Conservation (phyloP, 2,113 vertebrate genomes). For the Etia nguti region DNA sequence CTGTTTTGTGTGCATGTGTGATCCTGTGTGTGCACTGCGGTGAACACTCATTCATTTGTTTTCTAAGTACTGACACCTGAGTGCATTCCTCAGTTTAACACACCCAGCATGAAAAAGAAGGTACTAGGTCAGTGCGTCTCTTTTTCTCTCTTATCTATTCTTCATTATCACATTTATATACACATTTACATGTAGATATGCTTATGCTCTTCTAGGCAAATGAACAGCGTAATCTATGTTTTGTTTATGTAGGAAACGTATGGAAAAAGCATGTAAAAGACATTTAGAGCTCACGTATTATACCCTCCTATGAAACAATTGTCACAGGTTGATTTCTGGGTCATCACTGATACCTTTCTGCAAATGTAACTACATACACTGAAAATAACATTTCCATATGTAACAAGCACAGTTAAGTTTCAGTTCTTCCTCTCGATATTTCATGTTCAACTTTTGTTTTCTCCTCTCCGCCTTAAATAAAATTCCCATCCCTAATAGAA, state of each 20-base stretch:
- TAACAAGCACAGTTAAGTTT: background rate
- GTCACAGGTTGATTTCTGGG: background rate
- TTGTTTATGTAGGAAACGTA: background rate
- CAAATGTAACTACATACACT: background rate
- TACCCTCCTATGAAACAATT: background rate
- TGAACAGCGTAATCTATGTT: background rate
- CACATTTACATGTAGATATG: background rate
- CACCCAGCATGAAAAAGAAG: constrained; percentile 24
- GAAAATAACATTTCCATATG: background rate
- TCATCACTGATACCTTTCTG: background rate
- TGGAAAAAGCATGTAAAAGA: background rate
- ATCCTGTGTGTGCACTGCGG: background rate
- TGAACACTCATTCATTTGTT: constrained; percentile 20
- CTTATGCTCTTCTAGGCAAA: background rate
- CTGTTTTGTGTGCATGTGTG: background rate
- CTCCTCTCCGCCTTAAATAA: background rate
- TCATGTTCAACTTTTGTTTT: background rate
- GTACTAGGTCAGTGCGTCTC: background rate
- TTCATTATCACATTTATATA: background rate
- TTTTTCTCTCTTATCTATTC: background rate
- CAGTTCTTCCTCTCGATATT: background rate
- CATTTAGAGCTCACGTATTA: background rate
- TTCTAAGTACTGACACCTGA: constrained; percentile 43
- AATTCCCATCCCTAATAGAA: background rate
- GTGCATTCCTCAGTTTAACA: constrained; percentile 50